Percentiles rank a stretch among this genome's conserved stretches.
phyloP scores from a whole-genome alignment of 1,140 invertebrate species.

The Danaus melanippus region DNA sequence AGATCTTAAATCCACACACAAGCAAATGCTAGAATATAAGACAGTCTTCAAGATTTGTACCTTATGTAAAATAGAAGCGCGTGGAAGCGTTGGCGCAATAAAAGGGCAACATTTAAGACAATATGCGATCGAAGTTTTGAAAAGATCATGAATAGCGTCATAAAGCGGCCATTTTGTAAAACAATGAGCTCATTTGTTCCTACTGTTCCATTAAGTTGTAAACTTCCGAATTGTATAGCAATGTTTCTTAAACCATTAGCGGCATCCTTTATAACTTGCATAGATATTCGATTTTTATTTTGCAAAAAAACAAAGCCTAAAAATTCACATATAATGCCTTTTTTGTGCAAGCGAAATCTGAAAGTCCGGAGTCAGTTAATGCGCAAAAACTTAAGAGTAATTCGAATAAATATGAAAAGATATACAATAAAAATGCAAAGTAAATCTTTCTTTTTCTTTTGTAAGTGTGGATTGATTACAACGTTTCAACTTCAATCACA shows the following conservation, averaged over 20 bases:
- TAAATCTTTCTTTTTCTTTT: no score
- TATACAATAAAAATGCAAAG: not conserved
- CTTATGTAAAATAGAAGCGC: slow-evolving; percentile 9
- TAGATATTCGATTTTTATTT: slow-evolving; percentile 27
- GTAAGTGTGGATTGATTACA: no score
- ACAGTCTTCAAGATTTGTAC: no score
- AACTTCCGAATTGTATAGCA: slow-evolving; percentile 53
- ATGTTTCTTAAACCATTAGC: slow-evolving; percentile 41
- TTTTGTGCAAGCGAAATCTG: slow-evolving; percentile 19
- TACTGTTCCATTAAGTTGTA: slow-evolving; percentile 54
- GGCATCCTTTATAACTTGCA: slow-evolving; percentile 29
- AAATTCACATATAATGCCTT: slow-evolving; percentile 23
- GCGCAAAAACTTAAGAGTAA: slow-evolving; percentile 45
- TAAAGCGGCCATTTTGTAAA: slow-evolving; percentile 48
- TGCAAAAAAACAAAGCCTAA: slow-evolving; percentile 41
- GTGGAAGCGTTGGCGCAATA: slow-evolving; percentile 22
- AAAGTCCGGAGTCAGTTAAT: slow-evolving; percentile 50
- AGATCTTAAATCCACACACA: no score
- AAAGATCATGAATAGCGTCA: slow-evolving; percentile 36
- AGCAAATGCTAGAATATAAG: no score
- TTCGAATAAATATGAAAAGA: slow-evolving; percentile 26
- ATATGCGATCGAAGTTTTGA: slow-evolving; percentile 28
- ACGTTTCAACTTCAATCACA: no score
- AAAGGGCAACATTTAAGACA: slow-evolving; percentile 38
- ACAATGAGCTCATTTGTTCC: slow-evolving; percentile 56